Conservation (phyloP, 2,113 vertebrate genomes). For the Chlorocebus sabaeus region DNA sequence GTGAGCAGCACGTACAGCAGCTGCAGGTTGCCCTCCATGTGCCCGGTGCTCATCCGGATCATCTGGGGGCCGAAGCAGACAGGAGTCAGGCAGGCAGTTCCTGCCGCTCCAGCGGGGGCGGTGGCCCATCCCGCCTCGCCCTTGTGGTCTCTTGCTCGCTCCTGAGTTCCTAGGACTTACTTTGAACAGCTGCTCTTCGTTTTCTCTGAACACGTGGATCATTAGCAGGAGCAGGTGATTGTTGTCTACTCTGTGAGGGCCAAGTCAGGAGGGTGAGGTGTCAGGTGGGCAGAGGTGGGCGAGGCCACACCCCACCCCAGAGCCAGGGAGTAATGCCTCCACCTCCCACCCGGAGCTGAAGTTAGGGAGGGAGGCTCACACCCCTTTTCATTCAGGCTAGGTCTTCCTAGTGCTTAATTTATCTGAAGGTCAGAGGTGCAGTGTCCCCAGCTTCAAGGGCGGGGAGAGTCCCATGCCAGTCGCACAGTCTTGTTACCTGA, state of each 20-base stretch:
- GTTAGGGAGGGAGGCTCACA: not conserved
- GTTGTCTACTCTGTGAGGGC: slow-evolving; percentile 93
- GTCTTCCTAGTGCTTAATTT: accelerated
- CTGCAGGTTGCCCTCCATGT: slow-evolving; percentile 98
- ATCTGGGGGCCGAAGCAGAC: slow-evolving; percentile 83
- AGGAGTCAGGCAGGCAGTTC: not conserved
- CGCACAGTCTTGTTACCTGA: slow-evolving; percentile 85
- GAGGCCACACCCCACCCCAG: not conserved
- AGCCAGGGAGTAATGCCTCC: not conserved
- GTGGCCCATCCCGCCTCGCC: accelerated
- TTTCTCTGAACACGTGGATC: slow-evolving; percentile 98
- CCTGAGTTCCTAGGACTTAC: slow-evolving; percentile 73
- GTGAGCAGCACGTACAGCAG: slow-evolving; percentile 95
- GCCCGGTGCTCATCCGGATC: slow-evolving; percentile 97
- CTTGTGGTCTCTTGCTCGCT: accelerated
- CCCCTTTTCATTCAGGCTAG: not conserved
- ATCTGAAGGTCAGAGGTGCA: not conserved
- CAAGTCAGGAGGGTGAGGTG: not conserved
- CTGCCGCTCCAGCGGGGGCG: accelerated
- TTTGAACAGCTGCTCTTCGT: slow-evolving; percentile 97
- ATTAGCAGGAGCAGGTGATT: slow-evolving; percentile 97
- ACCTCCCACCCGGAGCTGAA: not conserved
- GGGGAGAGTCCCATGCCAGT: accelerated
- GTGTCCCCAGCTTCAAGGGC: not conserved
- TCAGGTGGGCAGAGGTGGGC: not conserved